Evolutionary conservation across 2,113 vertebrate species (phyloP).

Genomic region (Equus przewalskii): DNA sequence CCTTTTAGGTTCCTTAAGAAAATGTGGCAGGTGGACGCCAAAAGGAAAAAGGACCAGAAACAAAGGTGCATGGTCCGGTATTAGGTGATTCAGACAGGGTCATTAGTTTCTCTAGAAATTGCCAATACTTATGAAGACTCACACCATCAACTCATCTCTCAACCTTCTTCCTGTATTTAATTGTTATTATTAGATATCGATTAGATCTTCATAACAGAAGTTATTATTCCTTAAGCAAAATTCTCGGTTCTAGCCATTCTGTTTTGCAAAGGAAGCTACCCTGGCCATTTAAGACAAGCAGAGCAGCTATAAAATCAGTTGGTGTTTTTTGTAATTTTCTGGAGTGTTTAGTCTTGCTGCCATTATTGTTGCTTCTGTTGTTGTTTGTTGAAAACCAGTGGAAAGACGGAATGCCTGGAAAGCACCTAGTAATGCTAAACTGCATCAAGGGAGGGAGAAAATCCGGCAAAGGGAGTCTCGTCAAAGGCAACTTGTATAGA

Average conservation of each 20-base stretch:
- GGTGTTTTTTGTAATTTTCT: background rate
- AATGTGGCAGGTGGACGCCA: background rate
- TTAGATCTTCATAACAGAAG: background rate
- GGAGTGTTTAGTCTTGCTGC: background rate
- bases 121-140: background rate
- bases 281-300: background rate
- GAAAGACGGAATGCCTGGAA: background rate
- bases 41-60: background rate
- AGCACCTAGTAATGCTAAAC: background rate
- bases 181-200: background rate
- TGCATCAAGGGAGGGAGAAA: background rate
- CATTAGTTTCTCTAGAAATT: background rate
- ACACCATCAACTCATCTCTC: background rate
- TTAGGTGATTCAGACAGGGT: background rate
- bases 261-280: background rate
- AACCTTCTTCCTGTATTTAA: background rate
- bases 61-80: background rate
- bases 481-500: background rate
- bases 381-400: background rate
- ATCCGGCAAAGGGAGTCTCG: background rate
- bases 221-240: background rate
- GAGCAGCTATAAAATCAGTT: background rate
- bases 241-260: conserved; percentile 21
- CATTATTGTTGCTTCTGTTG: background rate
- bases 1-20: background rate